A percentile compares a stretch with the other conserved stretches of the same genome.
phyloP scores from a whole-genome alignment of 1,140 invertebrate species.

The Marisa cornuarietis region DNA sequence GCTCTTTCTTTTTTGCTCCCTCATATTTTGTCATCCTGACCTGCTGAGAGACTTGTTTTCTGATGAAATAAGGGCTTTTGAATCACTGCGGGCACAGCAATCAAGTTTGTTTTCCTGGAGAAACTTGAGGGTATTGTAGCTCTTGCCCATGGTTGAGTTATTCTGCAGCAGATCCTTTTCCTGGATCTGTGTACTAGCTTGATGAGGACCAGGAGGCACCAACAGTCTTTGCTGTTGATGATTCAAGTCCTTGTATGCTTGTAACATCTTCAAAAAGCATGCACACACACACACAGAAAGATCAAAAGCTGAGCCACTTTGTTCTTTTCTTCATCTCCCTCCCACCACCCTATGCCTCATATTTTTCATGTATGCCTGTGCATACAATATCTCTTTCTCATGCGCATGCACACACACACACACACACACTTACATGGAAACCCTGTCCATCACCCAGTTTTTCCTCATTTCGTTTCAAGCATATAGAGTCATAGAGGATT shows the following conservation, averaged over 20 bases:
- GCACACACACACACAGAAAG: too few relatives aligned
- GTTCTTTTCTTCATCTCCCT: too few relatives aligned
- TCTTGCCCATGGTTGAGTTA: constrained; percentile 51
- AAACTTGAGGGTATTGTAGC: constrained; percentile 62
- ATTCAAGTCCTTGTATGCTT: constrained; percentile 3
- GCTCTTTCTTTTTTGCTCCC: not conserved
- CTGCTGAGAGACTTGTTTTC: constrained; percentile 57
- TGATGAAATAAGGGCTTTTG: constrained; percentile 51
- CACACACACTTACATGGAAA: too few relatives aligned
- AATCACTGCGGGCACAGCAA: constrained; percentile 50
- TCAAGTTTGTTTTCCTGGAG: constrained; percentile 59
- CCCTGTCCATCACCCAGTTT: too few relatives aligned
- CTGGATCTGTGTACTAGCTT: constrained; percentile 45
- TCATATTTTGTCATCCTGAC: constrained; percentile 16
- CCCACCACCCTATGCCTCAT: too few relatives aligned
- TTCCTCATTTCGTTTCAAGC: too few relatives aligned
- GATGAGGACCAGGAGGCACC: constrained; percentile 42
- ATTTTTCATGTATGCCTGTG: too few relatives aligned
- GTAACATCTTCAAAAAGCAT: not conserved
- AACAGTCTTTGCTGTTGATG: constrained; percentile 8
- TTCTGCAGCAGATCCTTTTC: constrained; percentile 57
- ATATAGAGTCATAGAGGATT: not conserved
- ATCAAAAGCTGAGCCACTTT: too few relatives aligned
- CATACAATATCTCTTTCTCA: too few relatives aligned
- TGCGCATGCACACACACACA: too few relatives aligned